phyloP scores from a whole-genome alignment of 2,113 vertebrate genomes.

The Aptenodytes forsteri region DNA sequence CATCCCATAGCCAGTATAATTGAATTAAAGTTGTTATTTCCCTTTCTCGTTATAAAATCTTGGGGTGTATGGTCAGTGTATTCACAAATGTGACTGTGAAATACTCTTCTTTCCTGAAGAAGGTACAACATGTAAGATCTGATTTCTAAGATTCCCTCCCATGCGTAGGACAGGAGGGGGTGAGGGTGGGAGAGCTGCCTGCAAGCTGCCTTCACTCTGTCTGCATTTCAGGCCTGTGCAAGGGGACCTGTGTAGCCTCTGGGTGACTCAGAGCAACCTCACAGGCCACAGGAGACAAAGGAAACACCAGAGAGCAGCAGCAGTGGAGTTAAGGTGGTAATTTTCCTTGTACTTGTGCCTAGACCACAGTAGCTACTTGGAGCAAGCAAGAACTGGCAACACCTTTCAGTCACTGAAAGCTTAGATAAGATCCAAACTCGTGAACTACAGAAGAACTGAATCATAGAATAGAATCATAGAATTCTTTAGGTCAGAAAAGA shows the following conservation, averaged over 20 bases:
- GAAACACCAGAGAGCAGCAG: neutral
- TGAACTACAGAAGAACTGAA: neutral
- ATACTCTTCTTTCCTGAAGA: neutral
- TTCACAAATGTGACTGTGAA: neutral
- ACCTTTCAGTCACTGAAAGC: neutral
- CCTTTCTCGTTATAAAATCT: neutral
- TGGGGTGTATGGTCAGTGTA: neutral
- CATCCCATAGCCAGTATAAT: neutral
- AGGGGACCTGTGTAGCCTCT: no score
- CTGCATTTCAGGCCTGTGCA: neutral
- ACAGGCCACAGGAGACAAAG: neutral
- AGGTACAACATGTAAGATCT: rapidly evolving
- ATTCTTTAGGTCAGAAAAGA: no score
- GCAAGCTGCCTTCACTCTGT: neutral
- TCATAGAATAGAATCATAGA: no score
- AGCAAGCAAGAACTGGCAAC: neutral
- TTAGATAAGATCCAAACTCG: neutral
- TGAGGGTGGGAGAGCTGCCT: neutral
- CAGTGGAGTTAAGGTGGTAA: neutral
- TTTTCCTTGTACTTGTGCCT: neutral
- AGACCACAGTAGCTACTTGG: neutral
- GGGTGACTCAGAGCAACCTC: neutral
- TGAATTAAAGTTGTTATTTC: neutral
- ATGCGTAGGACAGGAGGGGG: neutral
- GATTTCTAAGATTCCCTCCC: neutral